phyloP scores from a whole-genome alignment of 2,113 vertebrate species.

The Perca schrenkii region DNA sequence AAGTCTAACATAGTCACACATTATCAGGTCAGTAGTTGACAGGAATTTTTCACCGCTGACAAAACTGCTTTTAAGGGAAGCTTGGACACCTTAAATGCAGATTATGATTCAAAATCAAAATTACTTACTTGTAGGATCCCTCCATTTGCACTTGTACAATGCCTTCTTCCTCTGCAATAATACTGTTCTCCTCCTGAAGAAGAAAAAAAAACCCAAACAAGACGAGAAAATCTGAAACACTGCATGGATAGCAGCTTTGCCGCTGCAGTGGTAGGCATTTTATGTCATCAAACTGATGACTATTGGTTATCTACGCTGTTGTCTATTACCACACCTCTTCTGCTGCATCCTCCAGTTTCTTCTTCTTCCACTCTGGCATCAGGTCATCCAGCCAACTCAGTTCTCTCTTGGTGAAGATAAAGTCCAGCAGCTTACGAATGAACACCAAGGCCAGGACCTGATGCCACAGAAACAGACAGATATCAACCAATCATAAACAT shows the following conservation, averaged over 20 bases:
- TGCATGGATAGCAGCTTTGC: background rate
- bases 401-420: slow-evolving; percentile 94
- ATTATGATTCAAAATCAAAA: slow-evolving; percentile 25
- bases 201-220: slow-evolving; percentile 25
- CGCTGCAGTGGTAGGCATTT: background rate
- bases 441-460: slow-evolving; percentile 98
- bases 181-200: slow-evolving; percentile 95
- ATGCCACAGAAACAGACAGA: background rate
- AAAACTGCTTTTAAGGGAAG: background rate
- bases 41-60: background rate
- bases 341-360: slow-evolving; percentile 97
- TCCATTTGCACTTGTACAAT: slow-evolving; percentile 95
- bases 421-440: slow-evolving; percentile 97
- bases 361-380: slow-evolving; percentile 99
- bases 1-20: too few relatives aligned
- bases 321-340: slow-evolving; percentile 87
- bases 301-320: background rate
- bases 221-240: background rate
- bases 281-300: background rate
- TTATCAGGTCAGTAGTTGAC: background rate
- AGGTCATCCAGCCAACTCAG: slow-evolving; percentile 99
- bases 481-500: slow-evolving; percentile 8
- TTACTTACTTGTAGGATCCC: slow-evolving; percentile 91
- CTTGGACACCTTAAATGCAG: background rate
- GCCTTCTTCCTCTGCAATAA: slow-evolving; percentile 95